These are phyloP conservation scores for Fistularia tabacaria DNA, from an alignment of 2,797 vertebrate species.

Conservation along the genomic window DNA sequence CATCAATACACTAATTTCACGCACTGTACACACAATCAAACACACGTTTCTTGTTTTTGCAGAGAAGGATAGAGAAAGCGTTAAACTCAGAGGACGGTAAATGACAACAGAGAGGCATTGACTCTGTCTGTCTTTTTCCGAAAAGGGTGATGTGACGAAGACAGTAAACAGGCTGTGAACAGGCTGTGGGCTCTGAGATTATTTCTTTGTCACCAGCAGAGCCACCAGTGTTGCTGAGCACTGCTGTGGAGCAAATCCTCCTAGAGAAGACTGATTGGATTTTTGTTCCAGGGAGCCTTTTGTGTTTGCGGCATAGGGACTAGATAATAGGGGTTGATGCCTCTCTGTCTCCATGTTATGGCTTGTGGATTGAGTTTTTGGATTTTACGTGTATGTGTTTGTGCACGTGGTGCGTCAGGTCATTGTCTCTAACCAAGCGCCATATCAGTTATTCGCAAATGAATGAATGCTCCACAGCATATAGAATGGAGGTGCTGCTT, in stretches of 20 bases:
- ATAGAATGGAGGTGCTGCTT: background rate
- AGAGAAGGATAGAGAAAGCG: conserved; percentile 30
- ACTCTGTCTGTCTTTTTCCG: conserved; percentile 65
- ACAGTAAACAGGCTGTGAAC: conserved; percentile 75
- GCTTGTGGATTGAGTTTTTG: conserved; percentile 65
- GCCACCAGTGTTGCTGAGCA: conserved; percentile 73
- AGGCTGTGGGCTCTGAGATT: conserved; percentile 72
- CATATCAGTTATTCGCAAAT: conserved; percentile 28
- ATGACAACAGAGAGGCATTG: conserved; percentile 63
- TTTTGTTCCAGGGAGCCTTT: conserved; percentile 78
- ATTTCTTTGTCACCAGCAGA: conserved; percentile 75
- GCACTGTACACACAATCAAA: conserved; percentile 67
- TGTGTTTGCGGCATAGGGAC: conserved; percentile 76
- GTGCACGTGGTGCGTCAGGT: conserved; percentile 7
- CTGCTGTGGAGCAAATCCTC: conserved; percentile 75
- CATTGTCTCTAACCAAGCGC: conserved; percentile 23
- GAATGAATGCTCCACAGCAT: conserved; percentile 9
- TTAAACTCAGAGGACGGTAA: conserved; percentile 68
- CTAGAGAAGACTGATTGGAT: conserved; percentile 76
- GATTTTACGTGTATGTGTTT: conserved; percentile 38
- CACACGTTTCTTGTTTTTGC: conserved; percentile 68
- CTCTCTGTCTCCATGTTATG: conserved; percentile 68
- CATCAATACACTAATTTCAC: conserved; percentile 74
- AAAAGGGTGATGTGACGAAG: conserved; percentile 62
- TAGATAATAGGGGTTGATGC: conserved; percentile 77